phyloP scores from a whole-genome alignment of 2,888 invertebrate species.

The Stenodera caucasica region DNA sequence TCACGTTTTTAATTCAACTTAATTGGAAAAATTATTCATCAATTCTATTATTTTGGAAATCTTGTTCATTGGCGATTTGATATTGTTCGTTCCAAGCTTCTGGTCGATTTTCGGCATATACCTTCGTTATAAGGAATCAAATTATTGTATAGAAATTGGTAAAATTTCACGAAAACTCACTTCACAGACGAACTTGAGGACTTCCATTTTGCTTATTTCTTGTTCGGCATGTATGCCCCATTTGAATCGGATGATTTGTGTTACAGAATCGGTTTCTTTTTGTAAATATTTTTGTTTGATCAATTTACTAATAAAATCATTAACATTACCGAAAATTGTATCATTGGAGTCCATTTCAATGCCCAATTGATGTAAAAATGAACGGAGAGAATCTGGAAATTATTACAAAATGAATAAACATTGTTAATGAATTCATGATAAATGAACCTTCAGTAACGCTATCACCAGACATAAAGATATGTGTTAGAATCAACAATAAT shows the following conservation, averaged over 20 bases:
- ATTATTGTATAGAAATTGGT: constrained; percentile 8
- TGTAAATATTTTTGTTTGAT: constrained; percentile 40
- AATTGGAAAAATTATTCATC: constrained; percentile 3
- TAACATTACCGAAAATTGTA: constrained; percentile 41
- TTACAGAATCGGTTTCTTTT: constrained; percentile 35
- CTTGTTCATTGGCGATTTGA: constrained; percentile 36
- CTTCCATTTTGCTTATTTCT: constrained; percentile 42
- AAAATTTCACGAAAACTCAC: constrained; percentile 28
- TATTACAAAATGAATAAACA: too few species aligned
- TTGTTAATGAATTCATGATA: neutral
- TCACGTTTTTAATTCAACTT: too few species aligned
- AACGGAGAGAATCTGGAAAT: constrained; percentile 39
- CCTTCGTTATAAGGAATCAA: constrained; percentile 30
- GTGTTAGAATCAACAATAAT: constrained; percentile 40
- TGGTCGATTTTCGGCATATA: constrained; percentile 37
- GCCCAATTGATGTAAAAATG: constrained; percentile 38
- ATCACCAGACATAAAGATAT: constrained; percentile 43
- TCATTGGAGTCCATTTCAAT: constrained; percentile 40
- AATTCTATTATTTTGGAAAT: constrained; percentile 33
- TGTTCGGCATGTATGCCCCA: constrained; percentile 44
- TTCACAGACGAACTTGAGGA: constrained; percentile 44
- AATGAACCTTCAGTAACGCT: constrained; percentile 40
- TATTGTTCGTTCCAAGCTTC: constrained; percentile 40
- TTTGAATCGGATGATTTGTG: constrained; percentile 33
- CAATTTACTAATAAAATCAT: constrained; percentile 39